phyloP scores from a whole-genome alignment of 2,797 vertebrate species.

The Anguilla pacifica region DNA sequence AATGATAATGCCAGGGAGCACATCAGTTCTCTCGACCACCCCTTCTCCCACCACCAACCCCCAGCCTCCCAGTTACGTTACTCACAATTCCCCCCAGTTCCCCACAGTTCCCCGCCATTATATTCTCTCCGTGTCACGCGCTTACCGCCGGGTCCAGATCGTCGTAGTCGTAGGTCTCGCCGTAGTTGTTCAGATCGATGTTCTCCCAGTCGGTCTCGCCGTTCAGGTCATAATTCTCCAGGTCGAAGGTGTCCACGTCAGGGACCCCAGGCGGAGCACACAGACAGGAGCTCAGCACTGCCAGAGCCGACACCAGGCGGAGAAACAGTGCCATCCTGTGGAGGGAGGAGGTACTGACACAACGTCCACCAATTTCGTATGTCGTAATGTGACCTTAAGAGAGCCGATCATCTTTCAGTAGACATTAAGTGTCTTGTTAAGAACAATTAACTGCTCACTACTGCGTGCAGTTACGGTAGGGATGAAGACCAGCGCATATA shows the following conservation, averaged over 20 bases:
- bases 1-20: neutral
- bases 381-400: neutral
- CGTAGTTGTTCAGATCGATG: constrained; percentile 67
- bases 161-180: constrained; percentile 68
- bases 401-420: too few relatives aligned
- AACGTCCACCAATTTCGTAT: neutral
- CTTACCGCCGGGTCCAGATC: constrained; percentile 71
- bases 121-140: neutral
- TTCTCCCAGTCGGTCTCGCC: constrained; percentile 63
- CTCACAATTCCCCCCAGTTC: neutral
- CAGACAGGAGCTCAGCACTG: constrained; percentile 38
- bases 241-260: constrained; percentile 41
- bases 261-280: constrained; percentile 47
- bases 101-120: neutral
- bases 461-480: neutral
- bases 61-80: too few relatives aligned
- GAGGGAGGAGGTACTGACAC: constrained; percentile 3
- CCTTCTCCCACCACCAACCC: too few relatives aligned
- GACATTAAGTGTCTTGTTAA: neutral
- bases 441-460: neutral
- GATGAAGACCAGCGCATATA: neutral
- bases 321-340: constrained; percentile 46
- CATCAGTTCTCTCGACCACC: too few relatives aligned
- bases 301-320: constrained; percentile 35
- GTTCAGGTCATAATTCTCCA: constrained; percentile 60